phyloP scores from a whole-genome alignment of 2,888 invertebrate species.

The Drosophila paramelanica region DNA sequence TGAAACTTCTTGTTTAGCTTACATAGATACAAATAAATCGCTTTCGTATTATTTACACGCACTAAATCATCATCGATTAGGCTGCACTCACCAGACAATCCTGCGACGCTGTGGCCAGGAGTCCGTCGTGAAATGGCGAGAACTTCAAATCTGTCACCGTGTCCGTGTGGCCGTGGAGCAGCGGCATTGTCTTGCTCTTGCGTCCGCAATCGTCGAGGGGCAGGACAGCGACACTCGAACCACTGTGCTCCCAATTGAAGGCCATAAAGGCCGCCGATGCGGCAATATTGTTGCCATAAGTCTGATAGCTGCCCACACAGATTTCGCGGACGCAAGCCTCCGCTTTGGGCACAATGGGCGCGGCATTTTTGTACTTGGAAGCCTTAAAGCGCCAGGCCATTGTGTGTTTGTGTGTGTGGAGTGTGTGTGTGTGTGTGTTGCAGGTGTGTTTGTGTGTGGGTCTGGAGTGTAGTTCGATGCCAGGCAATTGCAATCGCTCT shows the following conservation, averaged over 20 bases:
- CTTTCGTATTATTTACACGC: not conserved
- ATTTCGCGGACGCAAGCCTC: constrained; percentile 95
- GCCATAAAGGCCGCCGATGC: constrained; percentile 97
- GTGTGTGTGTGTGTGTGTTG: constrained; percentile 16
- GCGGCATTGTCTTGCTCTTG: constrained; percentile 94
- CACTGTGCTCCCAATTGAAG: constrained; percentile 97
- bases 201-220: constrained; percentile 95
- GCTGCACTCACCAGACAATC: constrained; percentile 89
- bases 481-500: constrained; percentile 10
- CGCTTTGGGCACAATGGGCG: constrained; percentile 97
- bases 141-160: constrained; percentile 98
- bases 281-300: constrained; percentile 97
- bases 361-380: constrained; percentile 99
- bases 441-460: constrained; percentile 1
- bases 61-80: too few relatives aligned
- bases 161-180: constrained; percentile 94
- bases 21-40: too few relatives aligned
- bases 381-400: constrained; percentile 99
- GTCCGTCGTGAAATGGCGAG: constrained; percentile 97
- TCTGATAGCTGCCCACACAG: constrained; percentile 96
- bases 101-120: constrained; percentile 95
- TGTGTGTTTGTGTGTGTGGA: constrained; percentile 17
- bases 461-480: constrained; percentile 7
- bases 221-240: constrained; percentile 95
- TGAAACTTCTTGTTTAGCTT: too few relatives aligned